Conservation (phyloP, 2,113 vertebrate species). For the Ceyx cyanopectus region DNA sequence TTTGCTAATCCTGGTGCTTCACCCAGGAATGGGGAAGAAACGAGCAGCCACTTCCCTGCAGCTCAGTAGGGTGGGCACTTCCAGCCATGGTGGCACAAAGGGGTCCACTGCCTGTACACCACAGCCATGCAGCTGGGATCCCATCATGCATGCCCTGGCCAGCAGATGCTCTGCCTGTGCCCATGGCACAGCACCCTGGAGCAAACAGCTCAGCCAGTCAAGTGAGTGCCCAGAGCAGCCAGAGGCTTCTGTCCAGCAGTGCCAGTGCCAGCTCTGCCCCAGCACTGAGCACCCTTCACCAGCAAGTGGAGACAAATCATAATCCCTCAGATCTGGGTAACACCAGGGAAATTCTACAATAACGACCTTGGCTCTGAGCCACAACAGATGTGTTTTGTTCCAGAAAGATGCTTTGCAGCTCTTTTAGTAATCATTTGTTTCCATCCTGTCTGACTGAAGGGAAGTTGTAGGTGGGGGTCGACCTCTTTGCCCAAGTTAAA, state of each 20-base stretch:
- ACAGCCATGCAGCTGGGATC: neutral
- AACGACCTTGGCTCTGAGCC: neutral
- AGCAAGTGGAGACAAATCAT: neutral
- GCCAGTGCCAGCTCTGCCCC: neutral
- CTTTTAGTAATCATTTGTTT: neutral
- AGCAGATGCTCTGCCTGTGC: neutral
- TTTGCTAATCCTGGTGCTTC: neutral
- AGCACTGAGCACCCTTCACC: accelerated
- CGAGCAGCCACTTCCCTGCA: accelerated
- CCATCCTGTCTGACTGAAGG: neutral
- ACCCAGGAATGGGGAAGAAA: neutral
- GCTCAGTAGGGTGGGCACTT: accelerated
- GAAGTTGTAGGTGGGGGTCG: too few relatives aligned
- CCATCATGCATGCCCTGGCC: neutral
- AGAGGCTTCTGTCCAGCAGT: accelerated
- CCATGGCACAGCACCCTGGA: accelerated
- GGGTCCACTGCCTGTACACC: accelerated
- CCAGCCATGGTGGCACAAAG: accelerated
- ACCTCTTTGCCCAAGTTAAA: too few relatives aligned
- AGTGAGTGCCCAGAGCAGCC: too few relatives aligned
- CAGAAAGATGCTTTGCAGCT: neutral
- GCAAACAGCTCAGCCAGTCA: accelerated
- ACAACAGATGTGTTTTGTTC: neutral
- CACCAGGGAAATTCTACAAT: neutral
- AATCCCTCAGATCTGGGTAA: neutral